A percentile compares a stretch with the other conserved stretches of the same genome.
Conservation (phyloP, 2,888 invertebrate genomes). For the Polietes domitor region DNA sequence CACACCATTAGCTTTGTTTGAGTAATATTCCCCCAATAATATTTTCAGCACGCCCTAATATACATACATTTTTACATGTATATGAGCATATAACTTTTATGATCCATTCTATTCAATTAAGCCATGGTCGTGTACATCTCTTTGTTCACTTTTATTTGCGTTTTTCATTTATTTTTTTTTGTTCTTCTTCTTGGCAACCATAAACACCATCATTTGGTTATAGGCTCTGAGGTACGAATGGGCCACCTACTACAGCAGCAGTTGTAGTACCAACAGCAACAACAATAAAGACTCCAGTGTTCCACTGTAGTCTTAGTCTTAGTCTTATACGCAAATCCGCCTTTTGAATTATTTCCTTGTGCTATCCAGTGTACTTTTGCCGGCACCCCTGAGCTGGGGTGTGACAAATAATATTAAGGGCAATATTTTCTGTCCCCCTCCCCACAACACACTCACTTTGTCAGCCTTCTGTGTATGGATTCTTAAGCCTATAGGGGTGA, state of each 20-base stretch:
- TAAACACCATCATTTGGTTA: background rate
- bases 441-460: no score
- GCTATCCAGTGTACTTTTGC: background rate
- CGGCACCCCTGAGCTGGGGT: background rate
- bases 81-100: background rate
- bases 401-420: constrained; percentile 30
- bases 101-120: constrained; percentile 17
- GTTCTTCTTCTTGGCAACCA: background rate
- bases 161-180: background rate
- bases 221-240: background rate
- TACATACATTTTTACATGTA: no score
- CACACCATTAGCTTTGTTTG: no score
- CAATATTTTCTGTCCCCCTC: background rate
- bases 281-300: background rate
- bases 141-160: background rate
- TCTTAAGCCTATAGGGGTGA: background rate
- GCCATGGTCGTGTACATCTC: background rate
- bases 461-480: background rate
- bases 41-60: no score
- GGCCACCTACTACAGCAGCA: background rate
- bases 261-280: no score
- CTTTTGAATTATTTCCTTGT: background rate
- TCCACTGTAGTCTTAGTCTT: no score
- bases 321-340: background rate
- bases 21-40: no score